A percentile compares a stretch with the other conserved stretches of the same genome.
Conservation (phyloP, 2,888 invertebrate genomes). For the Eurois occulta region DNA sequence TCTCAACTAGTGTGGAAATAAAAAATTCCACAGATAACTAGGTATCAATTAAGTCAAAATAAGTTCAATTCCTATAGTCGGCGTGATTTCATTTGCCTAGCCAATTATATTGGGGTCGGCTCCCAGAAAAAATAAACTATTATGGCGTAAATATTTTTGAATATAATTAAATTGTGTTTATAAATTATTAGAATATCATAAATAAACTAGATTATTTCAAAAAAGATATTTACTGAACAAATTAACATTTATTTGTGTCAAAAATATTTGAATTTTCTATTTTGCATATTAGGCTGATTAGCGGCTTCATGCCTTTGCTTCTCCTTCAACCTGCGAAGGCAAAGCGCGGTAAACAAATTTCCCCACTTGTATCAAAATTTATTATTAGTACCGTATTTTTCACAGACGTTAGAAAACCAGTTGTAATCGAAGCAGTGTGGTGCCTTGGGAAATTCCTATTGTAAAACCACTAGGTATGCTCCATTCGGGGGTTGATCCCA, state of each 20-base stretch:
- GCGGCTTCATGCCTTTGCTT: too few species aligned
- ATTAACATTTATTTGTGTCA: background rate
- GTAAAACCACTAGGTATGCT: background rate
- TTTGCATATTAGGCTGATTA: background rate
- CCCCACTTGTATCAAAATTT: background rate
- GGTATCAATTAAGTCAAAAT: too few species aligned
- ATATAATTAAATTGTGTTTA: background rate
- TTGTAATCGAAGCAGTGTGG: background rate
- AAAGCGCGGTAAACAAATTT: background rate
- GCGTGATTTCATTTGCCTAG: too few species aligned
- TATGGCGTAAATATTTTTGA: background rate
- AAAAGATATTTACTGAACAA: too few species aligned
- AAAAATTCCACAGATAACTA: background rate
- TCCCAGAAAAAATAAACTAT: too few species aligned
- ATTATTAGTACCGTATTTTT: background rate
- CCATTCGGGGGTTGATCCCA: background rate
- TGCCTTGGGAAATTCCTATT: background rate
- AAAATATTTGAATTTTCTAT: background rate
- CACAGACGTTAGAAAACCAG: background rate
- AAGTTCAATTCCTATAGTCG: background rate
- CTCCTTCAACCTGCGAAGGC: too few species aligned
- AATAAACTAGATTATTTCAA: too few species aligned
- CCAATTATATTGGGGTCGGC: too few species aligned
- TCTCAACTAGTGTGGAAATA: background rate
- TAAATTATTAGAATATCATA: background rate